These are phyloP conservation scores for Geotrypetes seraphini DNA, from an alignment of 2,797 vertebrate species.

Conservation along the genomic window DNA sequence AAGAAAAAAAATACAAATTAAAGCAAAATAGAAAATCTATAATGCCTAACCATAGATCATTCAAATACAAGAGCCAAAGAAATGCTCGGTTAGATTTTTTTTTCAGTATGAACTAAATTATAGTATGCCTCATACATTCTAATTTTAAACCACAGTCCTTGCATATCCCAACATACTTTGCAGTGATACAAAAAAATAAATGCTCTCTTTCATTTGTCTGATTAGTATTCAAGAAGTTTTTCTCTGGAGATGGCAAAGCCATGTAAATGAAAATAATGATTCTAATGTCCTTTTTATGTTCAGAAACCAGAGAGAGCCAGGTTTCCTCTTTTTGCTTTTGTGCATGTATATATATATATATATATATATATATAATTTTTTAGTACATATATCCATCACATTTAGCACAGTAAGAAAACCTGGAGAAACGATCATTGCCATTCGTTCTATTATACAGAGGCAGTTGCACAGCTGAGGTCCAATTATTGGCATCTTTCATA, in stretches of 20 bases:
- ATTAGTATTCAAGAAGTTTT: slow-evolving; percentile 58
- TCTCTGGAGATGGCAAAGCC: slow-evolving; percentile 62
- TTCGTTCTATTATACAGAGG: too few species aligned
- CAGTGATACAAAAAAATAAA: slow-evolving; percentile 75
- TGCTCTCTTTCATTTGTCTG: slow-evolving; percentile 56
- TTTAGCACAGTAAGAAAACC: slow-evolving; percentile 46
- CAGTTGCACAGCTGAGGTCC: too few species aligned
- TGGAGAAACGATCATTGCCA: slow-evolving; percentile 39
- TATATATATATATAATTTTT: slow-evolving; percentile 46
- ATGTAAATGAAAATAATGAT: slow-evolving; percentile 67
- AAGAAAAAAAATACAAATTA: slow-evolving; percentile 60
- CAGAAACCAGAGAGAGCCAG: slow-evolving; percentile 39
- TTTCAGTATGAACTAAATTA: slow-evolving; percentile 76
- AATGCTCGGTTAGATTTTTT: slow-evolving; percentile 62
- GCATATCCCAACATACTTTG: slow-evolving; percentile 87
- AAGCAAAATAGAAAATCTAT: slow-evolving; percentile 77
- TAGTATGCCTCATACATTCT: slow-evolving; percentile 87
- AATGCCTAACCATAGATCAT: slow-evolving; percentile 65
- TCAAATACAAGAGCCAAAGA: slow-evolving; percentile 68
- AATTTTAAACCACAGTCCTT: slow-evolving; percentile 74
- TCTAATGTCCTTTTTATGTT: slow-evolving; percentile 52
- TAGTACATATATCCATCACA: slow-evolving; percentile 57
- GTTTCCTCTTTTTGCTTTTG: slow-evolving; percentile 36
- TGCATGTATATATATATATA: slow-evolving; percentile 34
- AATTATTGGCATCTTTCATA: neutral